phyloP scores from a whole-genome alignment of 2,797 vertebrate genomes.

The Bradypodion pumilum region DNA sequence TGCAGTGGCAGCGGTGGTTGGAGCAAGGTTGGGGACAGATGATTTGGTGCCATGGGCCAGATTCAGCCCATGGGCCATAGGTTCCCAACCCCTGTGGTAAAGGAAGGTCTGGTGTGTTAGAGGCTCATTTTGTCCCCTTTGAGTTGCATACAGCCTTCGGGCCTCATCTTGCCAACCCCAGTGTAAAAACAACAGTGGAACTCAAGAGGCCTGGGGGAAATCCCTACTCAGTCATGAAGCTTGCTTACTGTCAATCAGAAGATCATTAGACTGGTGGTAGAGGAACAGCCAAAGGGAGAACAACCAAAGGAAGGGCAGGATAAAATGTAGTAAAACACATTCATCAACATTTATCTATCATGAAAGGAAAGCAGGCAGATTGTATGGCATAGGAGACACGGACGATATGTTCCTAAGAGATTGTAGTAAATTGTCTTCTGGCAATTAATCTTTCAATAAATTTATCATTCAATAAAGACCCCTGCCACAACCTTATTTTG shows the following conservation, averaged over 20 bases:
- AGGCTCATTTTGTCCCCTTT: too few relatives aligned
- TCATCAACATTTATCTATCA: background rate
- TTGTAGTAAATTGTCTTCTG: background rate
- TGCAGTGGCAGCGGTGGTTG: too few relatives aligned
- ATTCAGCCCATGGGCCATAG: too few relatives aligned
- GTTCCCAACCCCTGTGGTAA: too few relatives aligned
- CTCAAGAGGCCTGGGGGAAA: background rate
- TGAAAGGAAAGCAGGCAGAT: too few relatives aligned
- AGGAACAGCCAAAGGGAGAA: too few relatives aligned
- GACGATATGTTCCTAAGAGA: background rate
- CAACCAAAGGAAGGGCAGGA: background rate
- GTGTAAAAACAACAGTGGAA: background rate
- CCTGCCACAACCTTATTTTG: background rate
- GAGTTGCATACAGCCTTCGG: too few relatives aligned
- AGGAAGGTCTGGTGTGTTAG: too few relatives aligned
- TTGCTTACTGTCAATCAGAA: background rate
- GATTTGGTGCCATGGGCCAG: too few relatives aligned
- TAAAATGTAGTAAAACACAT: background rate
- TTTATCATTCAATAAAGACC: background rate
- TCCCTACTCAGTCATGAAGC: background rate
- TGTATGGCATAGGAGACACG: background rate
- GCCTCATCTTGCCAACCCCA: too few relatives aligned
- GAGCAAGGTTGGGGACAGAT: too few relatives aligned
- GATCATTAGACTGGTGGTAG: background rate
- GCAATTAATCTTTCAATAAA: background rate